Conservation (phyloP, 2,113 vertebrate species). For the Leiothrix lutea region DNA sequence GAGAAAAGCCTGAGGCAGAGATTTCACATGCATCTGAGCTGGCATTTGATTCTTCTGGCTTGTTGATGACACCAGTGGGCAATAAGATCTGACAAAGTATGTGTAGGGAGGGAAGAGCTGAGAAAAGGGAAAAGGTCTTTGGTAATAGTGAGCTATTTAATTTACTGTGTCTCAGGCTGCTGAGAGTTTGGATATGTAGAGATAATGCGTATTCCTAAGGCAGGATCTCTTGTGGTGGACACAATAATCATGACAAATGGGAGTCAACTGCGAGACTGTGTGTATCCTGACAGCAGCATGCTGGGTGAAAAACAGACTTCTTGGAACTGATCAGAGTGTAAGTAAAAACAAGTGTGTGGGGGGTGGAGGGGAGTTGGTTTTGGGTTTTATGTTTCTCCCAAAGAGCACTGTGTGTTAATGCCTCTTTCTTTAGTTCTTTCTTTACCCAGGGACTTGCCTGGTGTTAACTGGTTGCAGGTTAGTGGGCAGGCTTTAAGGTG, state of each 20-base stretch:
- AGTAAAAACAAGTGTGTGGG: conserved; percentile 42
- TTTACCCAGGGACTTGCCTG: neutral
- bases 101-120: neutral
- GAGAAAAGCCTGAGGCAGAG: neutral
- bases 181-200: neutral
- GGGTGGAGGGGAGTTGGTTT: neutral
- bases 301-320: conserved; percentile 58
- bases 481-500: neutral
- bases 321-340: conserved; percentile 57
- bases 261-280: conserved; percentile 51
- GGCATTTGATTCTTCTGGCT: neutral
- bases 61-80: neutral
- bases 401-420: neutral
- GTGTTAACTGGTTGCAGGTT: neutral
- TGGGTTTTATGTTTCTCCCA: neutral
- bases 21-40: neutral
- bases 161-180: neutral
- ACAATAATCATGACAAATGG: conserved; percentile 48
- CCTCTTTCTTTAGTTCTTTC: neutral
- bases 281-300: conserved; percentile 62
- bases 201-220: neutral
- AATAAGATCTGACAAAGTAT: neutral
- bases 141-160: neutral
- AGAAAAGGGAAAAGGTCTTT: neutral
- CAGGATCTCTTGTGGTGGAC: conserved; percentile 11